Evolutionary conservation across 2,888 invertebrate genomes (phyloP).

Genomic region (Helicoverpa assulta): DNA sequence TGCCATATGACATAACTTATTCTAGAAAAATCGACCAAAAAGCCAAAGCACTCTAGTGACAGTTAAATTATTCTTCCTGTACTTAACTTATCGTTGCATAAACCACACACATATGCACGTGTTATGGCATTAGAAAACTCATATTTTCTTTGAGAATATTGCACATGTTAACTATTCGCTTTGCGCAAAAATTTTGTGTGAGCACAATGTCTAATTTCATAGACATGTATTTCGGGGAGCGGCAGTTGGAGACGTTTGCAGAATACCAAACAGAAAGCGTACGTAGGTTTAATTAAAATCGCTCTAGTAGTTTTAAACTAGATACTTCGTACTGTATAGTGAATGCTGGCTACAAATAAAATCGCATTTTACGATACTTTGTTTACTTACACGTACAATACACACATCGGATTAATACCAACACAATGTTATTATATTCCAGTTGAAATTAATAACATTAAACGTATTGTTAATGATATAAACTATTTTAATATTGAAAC

Average conservation of each 20-base stretch:
- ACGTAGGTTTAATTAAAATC: constrained; percentile 60
- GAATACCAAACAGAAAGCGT: constrained; percentile 58
- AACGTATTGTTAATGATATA: not conserved
- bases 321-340: constrained; percentile 22
- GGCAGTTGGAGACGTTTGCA: constrained; percentile 26
- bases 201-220: constrained; percentile 38
- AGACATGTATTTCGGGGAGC: constrained; percentile 28
- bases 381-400: constrained; percentile 20
- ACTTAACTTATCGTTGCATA: too few species aligned
- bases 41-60: too few species aligned
- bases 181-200: constrained; percentile 32
- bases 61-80: too few species aligned
- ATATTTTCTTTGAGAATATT: not conserved
- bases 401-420: constrained; percentile 4
- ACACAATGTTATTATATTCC: constrained; percentile 11
- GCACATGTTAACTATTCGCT: constrained; percentile 21
- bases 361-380: constrained; percentile 40
- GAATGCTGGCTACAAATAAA: constrained; percentile 28
- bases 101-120: too few species aligned
- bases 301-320: constrained; percentile 43
- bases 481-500: constrained; percentile 13
- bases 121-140: too few species aligned
- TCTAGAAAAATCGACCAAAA: too few species aligned
- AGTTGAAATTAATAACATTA: constrained; percentile 10
- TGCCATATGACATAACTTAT: too few species aligned